Percentiles rank a stretch among this genome's conserved stretches.
phyloP scores from a whole-genome alignment of 2,113 vertebrate genomes.

The Tychaedon coryphoeus region DNA sequence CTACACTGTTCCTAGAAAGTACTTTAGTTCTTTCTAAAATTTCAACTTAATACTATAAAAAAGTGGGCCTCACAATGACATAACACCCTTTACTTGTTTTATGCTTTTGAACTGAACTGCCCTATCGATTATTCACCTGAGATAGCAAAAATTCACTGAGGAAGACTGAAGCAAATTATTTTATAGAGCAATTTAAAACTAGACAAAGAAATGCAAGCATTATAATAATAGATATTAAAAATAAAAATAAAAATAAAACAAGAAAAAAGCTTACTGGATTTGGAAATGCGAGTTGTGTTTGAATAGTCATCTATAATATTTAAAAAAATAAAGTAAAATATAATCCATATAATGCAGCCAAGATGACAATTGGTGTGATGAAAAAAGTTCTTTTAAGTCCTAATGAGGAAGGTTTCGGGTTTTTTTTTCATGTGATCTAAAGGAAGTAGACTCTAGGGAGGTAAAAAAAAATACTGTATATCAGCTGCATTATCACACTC shows the following conservation, averaged over 20 bases:
- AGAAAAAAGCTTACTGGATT: neutral
- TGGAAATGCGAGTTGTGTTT: neutral
- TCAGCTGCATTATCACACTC: slow-evolving; percentile 45
- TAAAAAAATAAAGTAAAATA: neutral
- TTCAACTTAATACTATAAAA: neutral
- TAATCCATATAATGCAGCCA: neutral
- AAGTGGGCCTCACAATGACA: neutral
- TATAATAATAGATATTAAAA: neutral
- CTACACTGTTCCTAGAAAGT: neutral
- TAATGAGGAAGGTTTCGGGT: neutral
- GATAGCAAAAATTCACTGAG: neutral
- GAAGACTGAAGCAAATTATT: neutral
- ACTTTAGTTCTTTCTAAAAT: neutral
- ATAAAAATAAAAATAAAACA: neutral
- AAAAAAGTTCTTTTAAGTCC: neutral
- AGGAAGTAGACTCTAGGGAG: neutral
- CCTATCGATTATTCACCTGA: neutral
- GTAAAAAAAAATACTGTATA: slow-evolving; percentile 24
- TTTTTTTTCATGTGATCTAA: neutral
- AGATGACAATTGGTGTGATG: neutral
- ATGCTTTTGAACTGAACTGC: neutral
- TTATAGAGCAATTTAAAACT: neutral
- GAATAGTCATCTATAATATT: neutral
- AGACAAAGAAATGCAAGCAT: neutral
- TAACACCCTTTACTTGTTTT: neutral